Evolutionary conservation across 2,113 vertebrate species (phyloP), one percentile per base, ranked within the genome.

Genomic region (Cavia aperea): DNA sequence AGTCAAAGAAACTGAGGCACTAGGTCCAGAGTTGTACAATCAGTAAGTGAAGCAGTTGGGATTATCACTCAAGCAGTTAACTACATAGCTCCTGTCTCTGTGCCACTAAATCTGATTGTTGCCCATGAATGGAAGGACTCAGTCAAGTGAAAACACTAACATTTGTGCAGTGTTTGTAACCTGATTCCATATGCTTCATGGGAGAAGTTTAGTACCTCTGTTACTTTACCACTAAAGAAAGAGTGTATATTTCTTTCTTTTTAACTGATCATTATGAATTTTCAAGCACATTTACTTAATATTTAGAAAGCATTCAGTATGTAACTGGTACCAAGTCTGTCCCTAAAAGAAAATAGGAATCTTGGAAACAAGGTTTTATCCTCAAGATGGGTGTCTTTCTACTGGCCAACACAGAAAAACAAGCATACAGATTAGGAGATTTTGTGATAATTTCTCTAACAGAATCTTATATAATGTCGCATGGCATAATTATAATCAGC

Each of bases 231-330:
- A 70, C 31, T 51, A 58, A 85, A 81, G 14, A 83, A 4, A 49
- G 4, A 81, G 6, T 79, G 3, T 19, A 26, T 73, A 7, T 12
- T n/a, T 60, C 70, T 70, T 84, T 65, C 65, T 21, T 56, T 91
- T 77, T 70, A 54, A 62, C 15, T 85, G 83, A 68, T 68, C 5
- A 81, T 33, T 13, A 49, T 72, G 88, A 65, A 72, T 79, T 88
- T 82, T 78, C 39, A 89, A 78, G 84, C 51, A 88, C 5, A 1
- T 70, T 65, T 10, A 86, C 60, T 84, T 82, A 70, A 75, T 58
- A 81, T 90, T 78, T 77, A 70, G 58, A 62, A 94, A 75, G 54
- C 39, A 92, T 23, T 14, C 75, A 46, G 51, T 51, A 83, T 43
- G 15, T 51, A 82, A 86, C 4, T 3, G 36, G 31, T 65, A 7